A percentile compares a stretch with the other conserved stretches of the same genome.
phyloP scores from a whole-genome alignment of 2,888 invertebrate genomes.

The Tipula lateralis region DNA sequence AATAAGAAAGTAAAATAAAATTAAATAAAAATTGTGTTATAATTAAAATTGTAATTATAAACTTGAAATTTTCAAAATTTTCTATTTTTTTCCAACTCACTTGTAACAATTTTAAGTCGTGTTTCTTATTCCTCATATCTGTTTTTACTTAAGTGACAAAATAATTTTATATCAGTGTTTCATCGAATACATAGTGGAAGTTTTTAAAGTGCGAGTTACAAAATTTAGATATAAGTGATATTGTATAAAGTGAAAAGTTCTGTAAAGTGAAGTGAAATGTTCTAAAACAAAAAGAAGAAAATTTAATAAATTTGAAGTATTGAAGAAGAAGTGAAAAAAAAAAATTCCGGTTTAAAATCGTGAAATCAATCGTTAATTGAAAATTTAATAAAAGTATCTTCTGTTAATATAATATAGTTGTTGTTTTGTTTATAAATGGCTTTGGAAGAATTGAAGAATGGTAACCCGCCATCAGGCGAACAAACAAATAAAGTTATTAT shows the following conservation, averaged over 20 bases:
- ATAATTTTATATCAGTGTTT: neutral
- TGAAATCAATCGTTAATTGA: neutral
- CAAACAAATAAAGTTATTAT: constrained; percentile 35
- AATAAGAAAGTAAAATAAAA: neutral
- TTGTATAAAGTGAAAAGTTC: neutral
- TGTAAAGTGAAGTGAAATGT: constrained; percentile 11
- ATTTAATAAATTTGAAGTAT: too few relatives aligned
- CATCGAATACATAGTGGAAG: neutral
- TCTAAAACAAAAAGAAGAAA: neutral
- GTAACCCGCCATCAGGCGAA: constrained; percentile 35
- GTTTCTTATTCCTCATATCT: too few relatives aligned
- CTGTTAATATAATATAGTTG: neutral
- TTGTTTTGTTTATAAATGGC: constrained; percentile 38
- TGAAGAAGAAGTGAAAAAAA: neutral
- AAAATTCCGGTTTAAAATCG: neutral
- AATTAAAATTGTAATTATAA: neutral
- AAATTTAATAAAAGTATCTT: neutral
- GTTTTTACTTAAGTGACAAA: neutral
- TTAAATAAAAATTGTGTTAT: neutral
- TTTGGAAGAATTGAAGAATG: constrained; percentile 40
- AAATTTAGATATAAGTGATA: neutral
- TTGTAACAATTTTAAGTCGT: neutral
- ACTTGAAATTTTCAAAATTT: neutral
- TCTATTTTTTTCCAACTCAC: neutral
- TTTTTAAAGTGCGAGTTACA: neutral